These are phyloP conservation scores for Trissolcus japonicus DNA, from an alignment of 2,888 invertebrate species.

Conservation along the genomic window DNA sequence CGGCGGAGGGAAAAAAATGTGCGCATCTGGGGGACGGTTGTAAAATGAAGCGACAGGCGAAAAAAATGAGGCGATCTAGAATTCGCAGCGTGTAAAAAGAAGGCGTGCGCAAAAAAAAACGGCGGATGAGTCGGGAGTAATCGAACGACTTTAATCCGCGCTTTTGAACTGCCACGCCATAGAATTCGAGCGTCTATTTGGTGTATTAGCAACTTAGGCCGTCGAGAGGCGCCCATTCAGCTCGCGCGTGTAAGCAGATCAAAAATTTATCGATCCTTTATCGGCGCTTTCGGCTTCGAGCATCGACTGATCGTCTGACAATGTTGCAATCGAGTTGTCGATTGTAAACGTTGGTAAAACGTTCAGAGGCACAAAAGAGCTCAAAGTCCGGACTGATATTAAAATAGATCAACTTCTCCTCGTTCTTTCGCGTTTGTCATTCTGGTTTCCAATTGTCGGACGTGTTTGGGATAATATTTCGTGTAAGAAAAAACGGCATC, in stretches of 20 bases:
- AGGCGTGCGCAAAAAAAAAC: constrained; percentile 36
- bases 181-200: constrained; percentile 51
- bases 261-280: constrained; percentile 48
- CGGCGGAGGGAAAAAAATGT: constrained; percentile 14
- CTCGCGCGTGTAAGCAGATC: constrained; percentile 44
- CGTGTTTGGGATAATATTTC: too few relatives aligned
- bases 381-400: constrained; percentile 12
- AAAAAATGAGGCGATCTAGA: constrained; percentile 45
- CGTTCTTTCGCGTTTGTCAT: too few relatives aligned
- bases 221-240: constrained; percentile 34
- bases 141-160: constrained; percentile 53
- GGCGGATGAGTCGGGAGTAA: constrained; percentile 41
- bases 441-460: too few relatives aligned
- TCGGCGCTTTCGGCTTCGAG: constrained; percentile 4
- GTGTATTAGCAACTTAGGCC: constrained; percentile 47
- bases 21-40: constrained; percentile 12
- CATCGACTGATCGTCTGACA: constrained; percentile 23
- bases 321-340: constrained; percentile 28
- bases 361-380: constrained; percentile 19
- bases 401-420: constrained; percentile 3
- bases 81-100: constrained; percentile 39
- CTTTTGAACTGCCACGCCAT: constrained; percentile 40
- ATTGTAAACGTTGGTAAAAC: constrained; percentile 20
- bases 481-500: too few relatives aligned
- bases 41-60: constrained; percentile 33